Conservation (phyloP, 1,140 invertebrate species). For the Heliconius melpomene region DNA sequence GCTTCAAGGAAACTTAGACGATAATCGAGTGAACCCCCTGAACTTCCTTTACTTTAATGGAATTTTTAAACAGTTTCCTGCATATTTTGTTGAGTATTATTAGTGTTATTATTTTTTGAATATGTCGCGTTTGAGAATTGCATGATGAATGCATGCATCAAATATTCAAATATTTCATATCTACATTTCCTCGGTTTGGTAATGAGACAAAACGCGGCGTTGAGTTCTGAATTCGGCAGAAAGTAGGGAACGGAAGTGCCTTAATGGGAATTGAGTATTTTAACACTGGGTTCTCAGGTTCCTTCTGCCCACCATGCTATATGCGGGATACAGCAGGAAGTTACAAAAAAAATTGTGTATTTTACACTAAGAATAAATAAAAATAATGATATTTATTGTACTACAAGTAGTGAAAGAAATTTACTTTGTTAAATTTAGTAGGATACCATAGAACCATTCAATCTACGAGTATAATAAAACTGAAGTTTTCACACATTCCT, state of each 20-base stretch:
- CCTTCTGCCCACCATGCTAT: background rate
- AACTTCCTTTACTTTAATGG: slow-evolving; percentile 23
- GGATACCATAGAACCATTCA: background rate
- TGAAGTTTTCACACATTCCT: background rate
- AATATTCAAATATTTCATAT: background rate
- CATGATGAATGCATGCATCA: no score
- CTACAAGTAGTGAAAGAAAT: background rate
- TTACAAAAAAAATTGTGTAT: background rate
- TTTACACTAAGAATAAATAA: no score
- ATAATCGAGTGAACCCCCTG: slow-evolving; percentile 14
- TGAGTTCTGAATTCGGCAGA: background rate
- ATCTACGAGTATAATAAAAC: background rate
- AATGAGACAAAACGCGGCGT: background rate
- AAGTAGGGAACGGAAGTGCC: background rate
- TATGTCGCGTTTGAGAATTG: background rate
- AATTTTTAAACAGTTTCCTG: slow-evolving; percentile 18
- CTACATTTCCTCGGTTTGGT: background rate
- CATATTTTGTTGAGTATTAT: background rate
- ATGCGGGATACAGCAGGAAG: background rate
- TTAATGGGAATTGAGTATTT: background rate
- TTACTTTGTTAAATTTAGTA: background rate
- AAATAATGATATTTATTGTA: background rate
- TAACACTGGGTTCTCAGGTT: background rate
- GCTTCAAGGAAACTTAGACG: slow-evolving; percentile 16
- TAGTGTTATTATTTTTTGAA: background rate